These are phyloP conservation scores for Hyperoodon ampullatus DNA, from an alignment of 2,113 vertebrate species.

Conservation along the genomic window DNA sequence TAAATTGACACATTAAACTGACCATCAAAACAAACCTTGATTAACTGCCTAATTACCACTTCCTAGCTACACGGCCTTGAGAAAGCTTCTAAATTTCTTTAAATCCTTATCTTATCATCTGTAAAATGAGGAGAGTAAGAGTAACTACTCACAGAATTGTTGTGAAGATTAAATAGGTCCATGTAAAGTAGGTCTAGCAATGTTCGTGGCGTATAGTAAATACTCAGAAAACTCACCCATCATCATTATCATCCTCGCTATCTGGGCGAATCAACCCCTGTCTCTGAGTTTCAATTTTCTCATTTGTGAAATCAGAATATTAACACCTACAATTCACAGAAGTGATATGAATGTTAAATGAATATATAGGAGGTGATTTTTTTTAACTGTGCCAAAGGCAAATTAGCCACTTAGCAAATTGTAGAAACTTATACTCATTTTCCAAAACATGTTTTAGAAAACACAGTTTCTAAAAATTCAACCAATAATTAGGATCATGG, in stretches of 20 bases:
- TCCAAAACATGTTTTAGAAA: constrained; percentile 23
- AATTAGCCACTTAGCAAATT: not conserved
- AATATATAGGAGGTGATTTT: not conserved
- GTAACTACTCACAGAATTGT: not conserved
- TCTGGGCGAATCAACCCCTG: not conserved
- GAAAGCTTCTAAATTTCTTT: not conserved
- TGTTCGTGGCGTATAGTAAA: not conserved
- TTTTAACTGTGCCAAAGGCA: not conserved
- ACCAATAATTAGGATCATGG: not conserved
- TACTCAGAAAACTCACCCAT: not conserved
- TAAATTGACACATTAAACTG: not conserved
- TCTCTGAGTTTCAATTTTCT: not conserved
- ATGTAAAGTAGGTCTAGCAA: not conserved
- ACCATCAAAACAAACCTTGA: not conserved
- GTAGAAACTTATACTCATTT: not conserved
- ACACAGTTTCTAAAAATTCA: not conserved
- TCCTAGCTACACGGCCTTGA: not conserved
- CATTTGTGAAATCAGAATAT: not conserved
- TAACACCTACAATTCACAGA: not conserved
- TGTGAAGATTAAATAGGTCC: constrained; percentile 11
- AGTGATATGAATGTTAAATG: not conserved
- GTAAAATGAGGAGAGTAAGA: not conserved
- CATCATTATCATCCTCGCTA: not conserved
- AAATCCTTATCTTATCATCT: not conserved
- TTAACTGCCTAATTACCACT: not conserved